These are phyloP conservation scores for Belonocnema kinseyi DNA, from an alignment of 1,140 invertebrate species.

Conservation along the genomic window DNA sequence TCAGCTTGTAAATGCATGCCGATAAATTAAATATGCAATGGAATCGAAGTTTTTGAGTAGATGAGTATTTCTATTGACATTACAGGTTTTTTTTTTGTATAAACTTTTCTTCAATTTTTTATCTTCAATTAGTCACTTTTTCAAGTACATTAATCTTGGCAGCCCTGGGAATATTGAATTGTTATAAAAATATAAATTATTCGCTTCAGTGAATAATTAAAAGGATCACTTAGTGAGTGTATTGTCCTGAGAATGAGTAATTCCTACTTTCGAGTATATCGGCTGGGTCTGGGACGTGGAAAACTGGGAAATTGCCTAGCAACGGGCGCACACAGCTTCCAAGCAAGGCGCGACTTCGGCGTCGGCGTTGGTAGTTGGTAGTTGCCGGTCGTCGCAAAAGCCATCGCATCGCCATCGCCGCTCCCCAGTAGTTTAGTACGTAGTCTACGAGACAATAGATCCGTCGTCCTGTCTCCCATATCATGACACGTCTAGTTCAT, in stretches of 20 bases:
- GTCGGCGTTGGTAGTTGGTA: constrained; percentile 37
- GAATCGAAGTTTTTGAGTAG: too few species aligned
- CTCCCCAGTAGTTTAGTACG: constrained; percentile 60
- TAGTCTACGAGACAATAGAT: constrained; percentile 55
- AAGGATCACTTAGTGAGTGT: background rate
- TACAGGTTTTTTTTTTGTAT: too few species aligned
- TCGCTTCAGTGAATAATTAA: background rate
- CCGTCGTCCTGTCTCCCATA: constrained; percentile 45
- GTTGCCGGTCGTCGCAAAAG: constrained; percentile 42
- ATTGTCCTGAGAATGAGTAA: constrained; percentile 21
- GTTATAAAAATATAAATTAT: too few species aligned
- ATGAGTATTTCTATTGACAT: too few species aligned
- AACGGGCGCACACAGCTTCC: constrained; percentile 36
- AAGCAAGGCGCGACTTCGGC: constrained; percentile 38
- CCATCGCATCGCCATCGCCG: constrained; percentile 43
- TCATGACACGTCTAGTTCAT: constrained; percentile 41
- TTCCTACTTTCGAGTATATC: background rate
- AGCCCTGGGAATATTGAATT: too few species aligned
- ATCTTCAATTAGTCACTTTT: too few species aligned
- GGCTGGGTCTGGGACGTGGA: constrained; percentile 1
- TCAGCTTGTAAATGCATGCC: too few species aligned
- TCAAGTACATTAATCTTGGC: too few species aligned
- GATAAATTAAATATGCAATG: too few species aligned
- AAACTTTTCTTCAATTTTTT: too few species aligned
- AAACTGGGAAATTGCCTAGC: constrained; percentile 45